Percentiles rank a stretch among this genome's conserved stretches.
phyloP scores from a whole-genome alignment of 2,113 vertebrate species.

The Pangasianodon gigas region DNA sequence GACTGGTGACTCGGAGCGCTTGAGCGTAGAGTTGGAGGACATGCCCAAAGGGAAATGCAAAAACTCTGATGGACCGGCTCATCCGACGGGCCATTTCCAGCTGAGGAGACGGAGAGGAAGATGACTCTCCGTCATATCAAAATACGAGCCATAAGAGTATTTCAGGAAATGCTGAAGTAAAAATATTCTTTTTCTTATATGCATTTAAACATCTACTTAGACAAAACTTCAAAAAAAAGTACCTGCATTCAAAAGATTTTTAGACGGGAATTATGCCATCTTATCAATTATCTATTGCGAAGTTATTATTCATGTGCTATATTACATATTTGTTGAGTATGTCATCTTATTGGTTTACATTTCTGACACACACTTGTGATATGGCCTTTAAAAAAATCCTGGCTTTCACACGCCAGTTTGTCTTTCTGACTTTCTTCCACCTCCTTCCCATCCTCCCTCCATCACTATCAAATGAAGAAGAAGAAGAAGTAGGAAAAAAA shows the following conservation, averaged over 20 bases:
- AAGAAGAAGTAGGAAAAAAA: conserved; percentile 30
- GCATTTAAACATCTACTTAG: not conserved
- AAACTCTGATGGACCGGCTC: conserved; percentile 69
- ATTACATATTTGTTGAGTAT: not conserved
- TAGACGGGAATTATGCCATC: not conserved
- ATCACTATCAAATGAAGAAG: conserved; percentile 43
- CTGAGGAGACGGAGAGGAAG: conserved; percentile 30
- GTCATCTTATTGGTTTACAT: not conserved
- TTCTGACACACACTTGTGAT: not conserved
- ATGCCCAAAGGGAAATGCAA: conserved; percentile 70
- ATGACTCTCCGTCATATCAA: conserved; percentile 30
- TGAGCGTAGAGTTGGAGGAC: conserved; percentile 72
- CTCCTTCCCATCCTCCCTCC: conserved; percentile 19
- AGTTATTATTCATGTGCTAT: not conserved
- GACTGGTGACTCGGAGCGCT: conserved; percentile 64
- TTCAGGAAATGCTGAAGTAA: conserved; percentile 28
- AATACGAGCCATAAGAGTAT: conserved; percentile 15
- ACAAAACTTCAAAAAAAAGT: not conserved
- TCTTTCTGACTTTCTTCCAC: conserved; percentile 46
- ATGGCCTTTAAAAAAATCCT: not conserved
- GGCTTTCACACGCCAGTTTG: not conserved
- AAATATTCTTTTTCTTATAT: not conserved
- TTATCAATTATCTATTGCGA: not conserved
- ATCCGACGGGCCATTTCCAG: conserved; percentile 59
- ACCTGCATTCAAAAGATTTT: not conserved